These are phyloP conservation scores for Alligator sinensis DNA, from an alignment of 2,113 vertebrate species.

Conservation along the genomic window DNA sequence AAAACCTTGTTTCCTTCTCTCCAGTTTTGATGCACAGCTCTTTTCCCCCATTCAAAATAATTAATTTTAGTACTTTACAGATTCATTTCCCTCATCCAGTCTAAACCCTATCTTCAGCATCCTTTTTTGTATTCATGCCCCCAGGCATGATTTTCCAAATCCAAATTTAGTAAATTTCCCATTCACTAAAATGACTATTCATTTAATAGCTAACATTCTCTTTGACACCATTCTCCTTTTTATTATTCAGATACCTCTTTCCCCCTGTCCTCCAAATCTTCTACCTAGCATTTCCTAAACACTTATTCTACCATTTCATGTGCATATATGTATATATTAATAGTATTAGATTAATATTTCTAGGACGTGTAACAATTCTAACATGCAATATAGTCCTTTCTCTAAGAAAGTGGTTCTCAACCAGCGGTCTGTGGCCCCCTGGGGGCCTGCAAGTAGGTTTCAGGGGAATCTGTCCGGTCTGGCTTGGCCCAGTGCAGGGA, in stretches of 20 bases:
- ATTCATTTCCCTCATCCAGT: not conserved
- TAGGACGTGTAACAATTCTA: not conserved
- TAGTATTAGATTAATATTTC: not conserved
- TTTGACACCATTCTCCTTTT: not conserved
- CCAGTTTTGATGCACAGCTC: not conserved
- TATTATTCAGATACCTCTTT: not conserved
- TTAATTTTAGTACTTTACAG: not conserved
- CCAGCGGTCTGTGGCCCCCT: too few relatives aligned
- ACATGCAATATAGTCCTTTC: not conserved
- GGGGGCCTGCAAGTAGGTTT: too few relatives aligned
- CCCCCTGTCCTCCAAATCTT: not conserved
- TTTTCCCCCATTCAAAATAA: not conserved
- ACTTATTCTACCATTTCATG: not conserved
- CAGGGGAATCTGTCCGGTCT: too few relatives aligned
- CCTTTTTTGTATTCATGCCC: not conserved
- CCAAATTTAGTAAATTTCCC: too few relatives aligned
- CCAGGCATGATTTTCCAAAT: not conserved
- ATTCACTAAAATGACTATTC: not conserved
- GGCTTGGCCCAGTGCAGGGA: too few relatives aligned
- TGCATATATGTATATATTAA: not conserved
- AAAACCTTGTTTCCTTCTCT: not conserved
- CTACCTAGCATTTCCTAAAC: not conserved
- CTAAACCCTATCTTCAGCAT: not conserved
- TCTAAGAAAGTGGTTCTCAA: too few relatives aligned
- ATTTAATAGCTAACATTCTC: not conserved